phyloP scores from a whole-genome alignment of 2,113 vertebrate genomes.

The Lucifuga dentata region DNA sequence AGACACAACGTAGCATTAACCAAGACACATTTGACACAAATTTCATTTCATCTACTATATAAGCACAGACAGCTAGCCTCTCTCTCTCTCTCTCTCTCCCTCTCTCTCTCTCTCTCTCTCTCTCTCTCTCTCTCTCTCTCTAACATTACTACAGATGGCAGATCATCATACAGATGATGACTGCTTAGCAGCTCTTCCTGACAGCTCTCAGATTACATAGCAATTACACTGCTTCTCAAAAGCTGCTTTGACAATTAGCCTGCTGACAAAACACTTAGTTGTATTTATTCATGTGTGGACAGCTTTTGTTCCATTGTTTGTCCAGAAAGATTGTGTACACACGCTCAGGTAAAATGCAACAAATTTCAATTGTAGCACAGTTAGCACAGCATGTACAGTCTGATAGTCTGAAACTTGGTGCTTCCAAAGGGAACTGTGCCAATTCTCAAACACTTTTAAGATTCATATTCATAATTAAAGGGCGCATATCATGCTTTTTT shows the following conservation, averaged over 20 bases:
- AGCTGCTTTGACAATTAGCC: slow-evolving; percentile 78
- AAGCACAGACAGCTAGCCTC: slow-evolving; percentile 22
- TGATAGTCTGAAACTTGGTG: slow-evolving; percentile 12
- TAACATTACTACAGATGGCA: slow-evolving; percentile 75
- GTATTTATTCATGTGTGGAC: slow-evolving; percentile 69
- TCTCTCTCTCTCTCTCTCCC: slow-evolving; percentile 22
- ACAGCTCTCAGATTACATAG: slow-evolving; percentile 77
- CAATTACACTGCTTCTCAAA: slow-evolving; percentile 76
- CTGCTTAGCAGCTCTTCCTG: slow-evolving; percentile 75
- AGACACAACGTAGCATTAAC: slow-evolving; percentile 16
- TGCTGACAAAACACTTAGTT: slow-evolving; percentile 74
- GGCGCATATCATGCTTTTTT: too few species aligned
- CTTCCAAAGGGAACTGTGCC: slow-evolving; percentile 25
- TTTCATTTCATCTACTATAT: slow-evolving; percentile 2
- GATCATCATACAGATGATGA: slow-evolving; percentile 77
- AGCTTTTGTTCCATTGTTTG: slow-evolving; percentile 48
- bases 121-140: slow-evolving; percentile 30
- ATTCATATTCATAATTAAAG: slow-evolving; percentile 12
- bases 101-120: slow-evolving; percentile 26
- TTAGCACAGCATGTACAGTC: neutral
- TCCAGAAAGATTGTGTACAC: slow-evolving; percentile 42
- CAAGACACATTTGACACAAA: slow-evolving; percentile 17
- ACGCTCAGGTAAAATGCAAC: slow-evolving; percentile 38
- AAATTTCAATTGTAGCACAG: slow-evolving; percentile 25
- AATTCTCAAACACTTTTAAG: slow-evolving; percentile 31